Conservation (phyloP, 2,797 vertebrate genomes). For the Melanotaenia boesemani region DNA sequence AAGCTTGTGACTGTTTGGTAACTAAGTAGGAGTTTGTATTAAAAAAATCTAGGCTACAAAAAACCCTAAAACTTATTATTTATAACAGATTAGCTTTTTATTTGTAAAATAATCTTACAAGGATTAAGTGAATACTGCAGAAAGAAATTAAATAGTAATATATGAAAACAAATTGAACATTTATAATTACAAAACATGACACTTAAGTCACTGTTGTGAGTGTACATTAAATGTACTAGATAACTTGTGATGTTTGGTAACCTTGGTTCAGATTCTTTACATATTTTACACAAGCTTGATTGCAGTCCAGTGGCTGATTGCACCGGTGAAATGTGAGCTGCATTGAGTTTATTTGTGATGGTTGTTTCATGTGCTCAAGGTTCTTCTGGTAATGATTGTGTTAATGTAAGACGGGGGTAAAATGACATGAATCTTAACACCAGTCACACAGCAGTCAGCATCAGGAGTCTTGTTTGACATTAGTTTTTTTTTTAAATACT, state of each 20-base stretch:
- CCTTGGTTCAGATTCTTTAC: slow-evolving; percentile 26
- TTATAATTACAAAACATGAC: slow-evolving; percentile 1
- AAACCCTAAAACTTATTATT: neutral
- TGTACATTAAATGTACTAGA: neutral
- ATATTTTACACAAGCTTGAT: slow-evolving; percentile 45
- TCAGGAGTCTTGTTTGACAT: slow-evolving; percentile 8
- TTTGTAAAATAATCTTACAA: neutral
- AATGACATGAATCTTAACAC: slow-evolving; percentile 25
- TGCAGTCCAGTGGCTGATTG: slow-evolving; percentile 27
- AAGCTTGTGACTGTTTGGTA: neutral
- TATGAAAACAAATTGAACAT: neutral
- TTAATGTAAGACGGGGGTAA: slow-evolving; percentile 26
- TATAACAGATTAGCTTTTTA: neutral
- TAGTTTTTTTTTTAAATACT: slow-evolving; percentile 1
- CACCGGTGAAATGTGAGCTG: slow-evolving; percentile 48
- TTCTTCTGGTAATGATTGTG: slow-evolving; percentile 41
- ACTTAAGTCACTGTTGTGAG: neutral
- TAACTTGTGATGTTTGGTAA: slow-evolving; percentile 26
- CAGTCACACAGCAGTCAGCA: slow-evolving; percentile 5
- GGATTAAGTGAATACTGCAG: neutral
- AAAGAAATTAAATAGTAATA: slow-evolving; percentile 5
- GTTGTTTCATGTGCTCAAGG: slow-evolving; percentile 46
- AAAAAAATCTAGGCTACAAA: neutral
- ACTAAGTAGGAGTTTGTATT: neutral
- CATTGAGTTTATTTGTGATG: slow-evolving; percentile 52